Conservation (phyloP, 1,140 invertebrate species). For the Meloidogyne chitwoodi region DNA sequence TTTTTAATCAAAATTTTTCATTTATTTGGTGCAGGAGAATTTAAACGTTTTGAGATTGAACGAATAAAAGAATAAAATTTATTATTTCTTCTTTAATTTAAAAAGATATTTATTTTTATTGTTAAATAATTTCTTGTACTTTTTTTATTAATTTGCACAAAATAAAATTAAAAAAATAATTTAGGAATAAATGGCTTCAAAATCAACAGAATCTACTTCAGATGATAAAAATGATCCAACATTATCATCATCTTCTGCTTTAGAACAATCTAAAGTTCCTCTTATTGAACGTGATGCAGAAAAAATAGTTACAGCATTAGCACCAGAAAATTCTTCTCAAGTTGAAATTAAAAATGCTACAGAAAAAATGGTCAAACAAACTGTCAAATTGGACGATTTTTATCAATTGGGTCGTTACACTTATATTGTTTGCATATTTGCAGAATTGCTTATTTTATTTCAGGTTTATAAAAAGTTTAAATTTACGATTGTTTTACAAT, state of each 20-base stretch:
- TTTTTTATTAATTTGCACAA: no score
- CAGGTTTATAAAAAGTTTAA: slow-evolving; percentile 8
- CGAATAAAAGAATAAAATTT: not conserved
- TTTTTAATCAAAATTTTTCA: not conserved
- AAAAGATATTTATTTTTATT: no score
- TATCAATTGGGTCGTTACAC: slow-evolving; percentile 20
- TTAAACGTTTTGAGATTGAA: not conserved
- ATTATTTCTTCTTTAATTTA: no score
- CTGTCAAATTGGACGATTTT: slow-evolving; percentile 8
- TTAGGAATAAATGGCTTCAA: no score
- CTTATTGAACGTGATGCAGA: not conserved
- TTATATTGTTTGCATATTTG: slow-evolving; percentile 20
- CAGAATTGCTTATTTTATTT: slow-evolving; percentile 22
- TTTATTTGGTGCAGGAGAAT: not conserved
- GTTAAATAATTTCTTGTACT: no score
- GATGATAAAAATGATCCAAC: no score
- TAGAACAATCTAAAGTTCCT: no score
- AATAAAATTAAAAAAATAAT: no score
- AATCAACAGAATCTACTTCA: no score
- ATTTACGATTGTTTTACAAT: no score
- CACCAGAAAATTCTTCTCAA: not conserved
- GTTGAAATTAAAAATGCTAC: not conserved
- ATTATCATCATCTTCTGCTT: no score
- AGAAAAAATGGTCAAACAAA: slow-evolving; percentile 4
- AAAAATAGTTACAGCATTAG: not conserved